These are phyloP conservation scores for Myodes glareolus DNA, from an alignment of 2,113 vertebrate genomes.

Conservation along the genomic window DNA sequence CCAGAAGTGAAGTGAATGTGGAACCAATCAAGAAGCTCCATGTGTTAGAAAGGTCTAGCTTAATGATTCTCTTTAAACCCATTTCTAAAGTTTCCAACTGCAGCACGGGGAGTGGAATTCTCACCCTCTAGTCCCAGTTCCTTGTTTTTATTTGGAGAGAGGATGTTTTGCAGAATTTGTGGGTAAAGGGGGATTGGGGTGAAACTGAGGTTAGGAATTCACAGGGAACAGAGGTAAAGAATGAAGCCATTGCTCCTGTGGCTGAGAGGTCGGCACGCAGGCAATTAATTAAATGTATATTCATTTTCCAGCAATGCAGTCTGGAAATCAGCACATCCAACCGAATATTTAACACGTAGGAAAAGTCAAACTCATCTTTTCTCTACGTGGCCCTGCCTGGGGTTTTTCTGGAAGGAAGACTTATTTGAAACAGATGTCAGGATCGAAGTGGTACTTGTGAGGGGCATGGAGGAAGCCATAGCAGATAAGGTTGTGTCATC, in stretches of 20 bases:
- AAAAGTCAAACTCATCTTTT: constrained; percentile 57
- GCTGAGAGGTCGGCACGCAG: constrained; percentile 35
- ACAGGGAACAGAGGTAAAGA: constrained; percentile 15
- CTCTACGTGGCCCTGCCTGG: constrained; percentile 27
- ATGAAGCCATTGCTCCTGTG: constrained; percentile 39
- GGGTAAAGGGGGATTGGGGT: background rate
- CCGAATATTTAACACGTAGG: constrained; percentile 68
- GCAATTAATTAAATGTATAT: constrained; percentile 47
- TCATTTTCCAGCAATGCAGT: constrained; percentile 64
- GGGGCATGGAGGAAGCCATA: constrained; percentile 1
- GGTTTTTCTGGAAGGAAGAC: constrained; percentile 62
- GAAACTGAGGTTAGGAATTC: constrained; percentile 19
- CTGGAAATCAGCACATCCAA: constrained; percentile 68
- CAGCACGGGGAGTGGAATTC: background rate
- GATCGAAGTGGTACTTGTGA: constrained; percentile 50
- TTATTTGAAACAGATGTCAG: constrained; percentile 76
- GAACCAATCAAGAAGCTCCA: constrained; percentile 60
- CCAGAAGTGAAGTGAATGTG: constrained; percentile 56
- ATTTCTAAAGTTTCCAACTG: background rate
- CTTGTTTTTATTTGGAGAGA: constrained; percentile 9
- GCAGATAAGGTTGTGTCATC: constrained; percentile 22
- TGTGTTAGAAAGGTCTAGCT: constrained; percentile 50
- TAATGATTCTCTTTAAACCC: constrained; percentile 54
- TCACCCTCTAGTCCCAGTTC: background rate
- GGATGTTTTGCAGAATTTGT: constrained; percentile 33